Base-by-base conservation (phyloP, 1,140 invertebrate species). In the Halictus rubicundus region DNA sequence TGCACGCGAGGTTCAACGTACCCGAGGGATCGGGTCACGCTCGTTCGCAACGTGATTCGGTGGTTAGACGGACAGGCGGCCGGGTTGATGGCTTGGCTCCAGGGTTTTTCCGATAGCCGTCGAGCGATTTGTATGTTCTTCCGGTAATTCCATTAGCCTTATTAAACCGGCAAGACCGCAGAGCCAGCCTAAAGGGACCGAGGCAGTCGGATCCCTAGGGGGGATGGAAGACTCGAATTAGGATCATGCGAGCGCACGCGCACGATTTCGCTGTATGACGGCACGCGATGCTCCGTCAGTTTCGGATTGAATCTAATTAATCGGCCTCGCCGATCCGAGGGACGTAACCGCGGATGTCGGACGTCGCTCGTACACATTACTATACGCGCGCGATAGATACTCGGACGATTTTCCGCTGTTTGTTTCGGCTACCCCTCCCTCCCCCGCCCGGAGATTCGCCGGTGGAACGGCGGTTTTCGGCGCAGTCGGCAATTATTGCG, bases 241-340 rank as follows among this genome's bases (percentile, higher is more conserved):
- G 80, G 54, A 81, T 71, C 75, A 49, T 57, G 74, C 80, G n/a
- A 81, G 60, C 66, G 25, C 54, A 59, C 74, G 60, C 66, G 25
- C 54, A 59, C 74, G 49, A 76, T 68, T 37, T 78, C 21, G 66
- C 8, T 21, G 39, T 66, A 69, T 66, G 69, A 70, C 42, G 52
- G 74, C 81, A 80, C 81, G 81, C 81, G 81, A 82, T 82, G 66
- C 23, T 68, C 72, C 69, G 70, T 82, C 78, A 64, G 77, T 82
- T 82, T 65, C n/a, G 52, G 73, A 76, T 68, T 75, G 68, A 82
- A 73, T 82, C 76, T 82, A 79, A 82, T 79, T 82, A 79, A 79
- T 73, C 61, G 61, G 60, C 68, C 59, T 78, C 19, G 1, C 49
- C 76, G 60, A 60, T 21, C 46, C 71, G 42, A 60, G 54, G 19